These are phyloP conservation scores for Phymatocera aterrima DNA, from an alignment of 2,888 invertebrate species.

Conservation along the genomic window DNA sequence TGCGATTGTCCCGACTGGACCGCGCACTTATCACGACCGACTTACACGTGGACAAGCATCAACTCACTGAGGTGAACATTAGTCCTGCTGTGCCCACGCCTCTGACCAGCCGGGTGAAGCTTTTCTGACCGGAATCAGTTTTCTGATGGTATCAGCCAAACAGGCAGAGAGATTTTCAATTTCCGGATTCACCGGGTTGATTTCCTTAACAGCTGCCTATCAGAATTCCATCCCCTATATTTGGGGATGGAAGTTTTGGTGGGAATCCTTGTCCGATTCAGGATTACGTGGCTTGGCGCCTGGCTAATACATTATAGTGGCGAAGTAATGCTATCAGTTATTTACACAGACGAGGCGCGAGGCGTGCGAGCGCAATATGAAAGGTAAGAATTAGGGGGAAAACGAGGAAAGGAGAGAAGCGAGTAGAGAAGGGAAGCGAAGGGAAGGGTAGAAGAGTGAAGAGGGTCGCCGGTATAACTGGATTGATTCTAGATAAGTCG, in stretches of 20 bases:
- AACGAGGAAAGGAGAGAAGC: background rate
- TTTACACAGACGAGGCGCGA: slow-evolving; percentile 66
- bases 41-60: background rate
- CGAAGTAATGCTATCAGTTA: slow-evolving; percentile 64
- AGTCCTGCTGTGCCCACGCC: background rate
- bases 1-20: background rate
- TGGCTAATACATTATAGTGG: slow-evolving; percentile 45
- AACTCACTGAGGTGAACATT: background rate
- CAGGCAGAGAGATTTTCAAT: slow-evolving; percentile 58
- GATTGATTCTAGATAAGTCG: slow-evolving; percentile 69
- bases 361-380: slow-evolving; percentile 40
- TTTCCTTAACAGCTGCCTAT: slow-evolving; percentile 57
- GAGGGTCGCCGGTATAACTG: slow-evolving; percentile 60
- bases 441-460: background rate
- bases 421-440: background rate
- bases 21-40: background rate
- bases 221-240: slow-evolving; percentile 45
- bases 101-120: background rate
- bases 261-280: slow-evolving; percentile 43
- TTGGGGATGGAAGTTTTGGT: slow-evolving; percentile 21
- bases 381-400: too few relatives aligned
- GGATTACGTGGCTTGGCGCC: background rate
- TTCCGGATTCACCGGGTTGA: slow-evolving; percentile 56
- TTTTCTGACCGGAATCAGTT: slow-evolving; percentile 45
- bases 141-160: slow-evolving; percentile 49